phyloP scores from a whole-genome alignment of 2,888 invertebrate species.

The Andrena chrysosceles region DNA sequence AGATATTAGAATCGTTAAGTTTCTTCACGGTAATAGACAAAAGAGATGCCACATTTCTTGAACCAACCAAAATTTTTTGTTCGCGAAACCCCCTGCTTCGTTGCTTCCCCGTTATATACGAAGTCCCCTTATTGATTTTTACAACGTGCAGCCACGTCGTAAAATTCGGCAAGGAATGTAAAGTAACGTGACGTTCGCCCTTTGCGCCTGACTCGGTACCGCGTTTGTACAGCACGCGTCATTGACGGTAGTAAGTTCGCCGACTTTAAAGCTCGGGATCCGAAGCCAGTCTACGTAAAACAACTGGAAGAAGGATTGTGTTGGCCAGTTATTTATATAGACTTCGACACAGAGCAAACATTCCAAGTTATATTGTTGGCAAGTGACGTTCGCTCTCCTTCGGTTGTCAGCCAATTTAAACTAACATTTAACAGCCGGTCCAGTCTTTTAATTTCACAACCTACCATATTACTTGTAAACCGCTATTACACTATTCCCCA shows the following conservation, averaged over 20 bases:
- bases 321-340: slow-evolving; percentile 14
- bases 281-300: slow-evolving; percentile 49
- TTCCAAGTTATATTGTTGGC: neutral
- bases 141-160: slow-evolving; percentile 65
- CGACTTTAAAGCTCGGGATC: slow-evolving; percentile 64
- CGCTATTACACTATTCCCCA: neutral
- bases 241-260: slow-evolving; percentile 61
- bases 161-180: slow-evolving; percentile 69
- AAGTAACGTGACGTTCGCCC: slow-evolving; percentile 63
- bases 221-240: slow-evolving; percentile 49
- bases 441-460: neutral
- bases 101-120: slow-evolving; percentile 46
- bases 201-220: slow-evolving; percentile 41
- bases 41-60: neutral
- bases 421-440: neutral
- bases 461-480: neutral
- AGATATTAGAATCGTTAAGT: no score
- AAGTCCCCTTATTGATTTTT: slow-evolving; percentile 70
- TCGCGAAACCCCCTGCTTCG: slow-evolving; percentile 36
- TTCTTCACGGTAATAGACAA: neutral
- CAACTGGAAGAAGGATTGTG: slow-evolving; percentile 37
- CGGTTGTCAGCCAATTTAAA: neutral
- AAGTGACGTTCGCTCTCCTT: neutral
- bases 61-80: slow-evolving; percentile 14
- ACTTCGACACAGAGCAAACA: slow-evolving; percentile 7